Percentiles rank a stretch among this genome's conserved stretches.
phyloP scores from a whole-genome alignment of 2,797 vertebrate species.

The Anomalospiza imberbis region DNA sequence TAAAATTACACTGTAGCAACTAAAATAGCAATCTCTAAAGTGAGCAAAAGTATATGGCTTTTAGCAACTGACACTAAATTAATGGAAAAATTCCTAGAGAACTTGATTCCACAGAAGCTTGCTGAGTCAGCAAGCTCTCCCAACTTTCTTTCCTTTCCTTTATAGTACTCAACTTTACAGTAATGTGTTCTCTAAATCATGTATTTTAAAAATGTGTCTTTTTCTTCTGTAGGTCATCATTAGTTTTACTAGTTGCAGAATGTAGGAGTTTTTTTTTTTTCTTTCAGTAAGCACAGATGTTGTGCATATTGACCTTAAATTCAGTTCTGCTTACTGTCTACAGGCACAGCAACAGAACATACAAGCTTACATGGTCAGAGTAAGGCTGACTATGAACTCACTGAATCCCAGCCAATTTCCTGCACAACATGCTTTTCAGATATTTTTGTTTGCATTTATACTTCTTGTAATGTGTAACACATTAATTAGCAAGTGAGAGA shows the following conservation, averaged over 20 bases:
- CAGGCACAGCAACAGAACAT: neutral
- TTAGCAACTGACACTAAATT: neutral
- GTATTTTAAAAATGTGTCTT: neutral
- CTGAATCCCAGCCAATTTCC: slow-evolving; percentile 1
- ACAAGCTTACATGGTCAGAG: neutral
- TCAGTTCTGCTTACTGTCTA: neutral
- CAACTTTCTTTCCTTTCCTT: neutral
- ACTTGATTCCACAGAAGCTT: neutral
- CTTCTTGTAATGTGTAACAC: neutral
- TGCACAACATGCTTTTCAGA: slow-evolving; percentile 10
- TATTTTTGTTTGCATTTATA: slow-evolving; percentile 19
- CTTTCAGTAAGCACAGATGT: neutral
- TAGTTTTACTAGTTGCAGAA: neutral
- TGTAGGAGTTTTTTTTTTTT: neutral
- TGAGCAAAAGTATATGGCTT: neutral
- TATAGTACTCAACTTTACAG: neutral
- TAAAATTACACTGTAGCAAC: neutral
- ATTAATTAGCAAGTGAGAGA: neutral
- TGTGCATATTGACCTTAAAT: neutral
- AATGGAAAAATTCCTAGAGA: neutral
- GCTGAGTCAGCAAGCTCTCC: neutral
- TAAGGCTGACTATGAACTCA: neutral
- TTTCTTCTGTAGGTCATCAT: neutral
- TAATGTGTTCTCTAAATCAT: neutral
- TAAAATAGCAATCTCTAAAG: neutral